Evolutionary conservation across 2,888 invertebrate genomes (phyloP), one percentile per base, ranked within the genome.

Genomic region (Drosophila yooni): DNA sequence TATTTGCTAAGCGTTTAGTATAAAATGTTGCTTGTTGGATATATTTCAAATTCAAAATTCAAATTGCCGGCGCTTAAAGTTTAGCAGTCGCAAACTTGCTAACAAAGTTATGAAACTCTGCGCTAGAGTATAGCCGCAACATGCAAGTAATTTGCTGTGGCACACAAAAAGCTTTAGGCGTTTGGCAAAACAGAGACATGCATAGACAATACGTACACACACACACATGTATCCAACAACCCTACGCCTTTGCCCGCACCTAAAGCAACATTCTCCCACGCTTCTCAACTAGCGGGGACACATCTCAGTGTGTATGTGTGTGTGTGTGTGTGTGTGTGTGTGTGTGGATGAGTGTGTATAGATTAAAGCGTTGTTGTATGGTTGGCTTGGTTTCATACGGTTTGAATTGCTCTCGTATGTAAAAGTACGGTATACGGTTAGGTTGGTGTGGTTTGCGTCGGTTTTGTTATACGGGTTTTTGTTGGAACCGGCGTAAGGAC

Each of bases 111-210:
- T 31, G 27, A 38, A 54, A 59, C 79, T 63, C 48, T 34, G 3
- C 34, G 38, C 33, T 54, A 79, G 79, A 46, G 79, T 79, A 79
- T 63, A 58, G 56, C 54, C 68, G 68, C 80, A 78, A 71, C 75
- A 75, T 67, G 83, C 82, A 74, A 82, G 78, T 82, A 87, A 84
- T 87, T 84, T 82, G 63, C 74, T 76, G 74, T 70, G 85, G 71
- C 74, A 70, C 65, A 73, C 76, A 76, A 68, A 73, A 81, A 68
- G 86, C 85, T 83, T 66, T 61, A 68, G 88, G 85, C 85, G 70
- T 65, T 77, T 73, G 66, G 61, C 70, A 70, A 59, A 77, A 56
- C 67, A 81, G 57, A 81, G 66, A 48, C 78, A 70, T 84, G 74
- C 72, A 67, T 70, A 79, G 75, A 75, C 80, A 85, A 74, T 59